These are phyloP conservation scores for Psilanteris sp. DNA, from an alignment of 1,140 invertebrate genomes.

Conservation along the genomic window DNA sequence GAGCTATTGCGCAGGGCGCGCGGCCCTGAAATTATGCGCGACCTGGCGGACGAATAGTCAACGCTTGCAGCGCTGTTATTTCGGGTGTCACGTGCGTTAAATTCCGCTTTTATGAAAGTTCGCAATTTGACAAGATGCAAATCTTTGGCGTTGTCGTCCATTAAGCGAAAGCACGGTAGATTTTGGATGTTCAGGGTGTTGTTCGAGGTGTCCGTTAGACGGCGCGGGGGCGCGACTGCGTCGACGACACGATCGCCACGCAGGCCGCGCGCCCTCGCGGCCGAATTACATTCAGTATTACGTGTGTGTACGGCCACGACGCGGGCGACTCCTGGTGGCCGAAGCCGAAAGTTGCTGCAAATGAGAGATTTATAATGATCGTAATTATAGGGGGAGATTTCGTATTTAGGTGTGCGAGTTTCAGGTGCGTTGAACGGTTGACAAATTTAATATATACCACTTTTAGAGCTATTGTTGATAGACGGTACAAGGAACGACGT, in stretches of 20 bases:
- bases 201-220: slow-evolving; percentile 36
- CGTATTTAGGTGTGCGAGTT: neutral
- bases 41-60: too few species aligned
- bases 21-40: neutral
- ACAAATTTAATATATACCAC: slow-evolving; percentile 41
- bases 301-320: slow-evolving; percentile 13
- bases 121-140: slow-evolving; percentile 49
- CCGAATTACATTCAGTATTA: slow-evolving; percentile 56
- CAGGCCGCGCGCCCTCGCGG: slow-evolving; percentile 2
- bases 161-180: slow-evolving; percentile 42
- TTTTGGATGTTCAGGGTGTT: slow-evolving; percentile 56
- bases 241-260: slow-evolving; percentile 3
- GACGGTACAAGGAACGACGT: slow-evolving; percentile 24
- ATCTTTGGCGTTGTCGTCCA: slow-evolving; percentile 43
- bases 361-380: slow-evolving; percentile 14
- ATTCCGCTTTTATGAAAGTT: slow-evolving; percentile 25
- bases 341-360: slow-evolving; percentile 18
- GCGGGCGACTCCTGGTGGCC: neutral
- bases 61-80: neutral
- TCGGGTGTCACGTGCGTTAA: neutral
- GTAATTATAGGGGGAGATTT: neutral
- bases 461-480: slow-evolving; percentile 51
- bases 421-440: slow-evolving; percentile 12
- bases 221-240: slow-evolving; percentile 15
- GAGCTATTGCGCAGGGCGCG: slow-evolving; percentile 55